Evolutionary conservation across 1,140 invertebrate species (phyloP).

Genomic region (Macrobrachium rosenbergii): DNA sequence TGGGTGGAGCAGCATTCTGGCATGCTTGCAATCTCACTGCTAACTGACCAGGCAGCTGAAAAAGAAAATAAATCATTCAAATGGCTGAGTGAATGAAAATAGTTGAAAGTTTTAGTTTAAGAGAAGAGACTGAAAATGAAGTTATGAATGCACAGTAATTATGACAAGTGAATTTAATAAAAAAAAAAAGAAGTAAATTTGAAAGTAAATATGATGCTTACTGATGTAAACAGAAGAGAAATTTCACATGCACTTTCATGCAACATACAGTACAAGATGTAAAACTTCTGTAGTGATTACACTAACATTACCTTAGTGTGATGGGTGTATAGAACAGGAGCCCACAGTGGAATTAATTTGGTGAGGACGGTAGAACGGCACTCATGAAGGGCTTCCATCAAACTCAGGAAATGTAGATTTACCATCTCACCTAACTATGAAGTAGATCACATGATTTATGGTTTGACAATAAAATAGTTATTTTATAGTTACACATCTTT

Average conservation of each 20-base stretch:
- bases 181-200: neutral
- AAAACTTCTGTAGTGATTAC: too few species aligned
- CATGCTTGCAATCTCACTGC: slow-evolving; percentile 91
- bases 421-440: slow-evolving; percentile 95
- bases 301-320: slow-evolving; percentile 79
- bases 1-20: slow-evolving; percentile 77
- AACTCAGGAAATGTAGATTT: slow-evolving; percentile 94
- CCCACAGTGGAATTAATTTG: slow-evolving; percentile 89
- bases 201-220: neutral
- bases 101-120: neutral
- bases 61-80: too few species aligned
- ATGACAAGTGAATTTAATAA: neutral
- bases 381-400: slow-evolving; percentile 95
- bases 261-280: too few species aligned
- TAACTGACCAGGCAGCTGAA: slow-evolving; percentile 89
- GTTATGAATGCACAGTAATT: neutral
- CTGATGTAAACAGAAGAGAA: neutral
- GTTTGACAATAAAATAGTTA: neutral
- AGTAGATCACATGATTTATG: slow-evolving; percentile 66
- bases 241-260: too few species aligned
- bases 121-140: neutral
- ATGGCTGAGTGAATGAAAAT: too few species aligned
- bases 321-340: slow-evolving; percentile 91
- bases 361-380: slow-evolving; percentile 93
- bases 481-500: neutral